Evolutionary conservation across 2,888 invertebrate genomes (phyloP).

Genomic region (Disparrhopalites patrizii): DNA sequence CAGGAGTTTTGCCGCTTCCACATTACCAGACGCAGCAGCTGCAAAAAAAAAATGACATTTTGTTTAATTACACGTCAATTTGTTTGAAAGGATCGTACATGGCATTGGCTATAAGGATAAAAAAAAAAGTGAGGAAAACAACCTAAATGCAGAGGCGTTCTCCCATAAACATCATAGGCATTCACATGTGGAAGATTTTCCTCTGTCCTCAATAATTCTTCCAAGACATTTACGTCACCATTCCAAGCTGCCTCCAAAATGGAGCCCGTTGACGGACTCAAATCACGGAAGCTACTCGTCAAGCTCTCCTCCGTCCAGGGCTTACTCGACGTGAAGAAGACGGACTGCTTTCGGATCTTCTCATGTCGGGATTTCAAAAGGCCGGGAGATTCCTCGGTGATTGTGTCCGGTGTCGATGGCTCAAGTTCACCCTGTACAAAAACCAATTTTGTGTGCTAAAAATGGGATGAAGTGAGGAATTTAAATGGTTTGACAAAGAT

Average conservation of each 20-base stretch:
- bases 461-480: too few species aligned
- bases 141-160: slow-evolving; percentile 24
- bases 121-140: too few species aligned
- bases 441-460: not conserved
- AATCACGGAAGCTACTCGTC: slow-evolving; percentile 24
- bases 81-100: not conserved
- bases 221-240: slow-evolving; percentile 31
- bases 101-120: not conserved
- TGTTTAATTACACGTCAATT: not conserved
- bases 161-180: slow-evolving; percentile 20
- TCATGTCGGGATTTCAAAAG: not conserved
- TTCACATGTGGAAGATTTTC: slow-evolving; percentile 9
- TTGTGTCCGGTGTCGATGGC: too few species aligned
- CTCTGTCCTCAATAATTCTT: slow-evolving; percentile 24
- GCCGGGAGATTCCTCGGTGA: not conserved
- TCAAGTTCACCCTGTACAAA: slow-evolving; percentile 3
- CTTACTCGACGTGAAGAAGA: slow-evolving; percentile 37
- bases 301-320: slow-evolving; percentile 41
- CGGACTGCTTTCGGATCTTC: slow-evolving; percentile 33
- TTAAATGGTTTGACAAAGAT: too few species aligned
- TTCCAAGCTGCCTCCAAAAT: slow-evolving; percentile 43
- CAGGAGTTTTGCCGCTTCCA: slow-evolving; percentile 34
- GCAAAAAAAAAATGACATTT: not conserved
- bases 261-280: slow-evolving; percentile 33
- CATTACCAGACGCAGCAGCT: slow-evolving; percentile 43